Evolutionary conservation across 1,140 invertebrate species (phyloP).

Genomic region (Rhopalosiphum padi): DNA sequence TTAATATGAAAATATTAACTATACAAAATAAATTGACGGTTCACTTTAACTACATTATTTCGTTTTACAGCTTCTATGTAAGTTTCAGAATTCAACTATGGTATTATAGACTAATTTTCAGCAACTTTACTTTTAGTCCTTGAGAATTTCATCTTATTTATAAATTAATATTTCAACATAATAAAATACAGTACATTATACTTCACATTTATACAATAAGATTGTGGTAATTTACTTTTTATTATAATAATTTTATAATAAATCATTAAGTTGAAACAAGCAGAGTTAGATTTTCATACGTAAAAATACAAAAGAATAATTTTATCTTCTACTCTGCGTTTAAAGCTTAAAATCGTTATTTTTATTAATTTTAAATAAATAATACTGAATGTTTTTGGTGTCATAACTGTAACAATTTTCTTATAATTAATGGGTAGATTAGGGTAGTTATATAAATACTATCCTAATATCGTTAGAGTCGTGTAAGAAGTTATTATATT

Average conservation of each 20-base stretch:
- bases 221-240: not conserved
- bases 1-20: too few species aligned
- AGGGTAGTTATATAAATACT: not conserved
- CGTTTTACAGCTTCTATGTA: not conserved
- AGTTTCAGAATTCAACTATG: not conserved
- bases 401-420: not conserved
- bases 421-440: not conserved
- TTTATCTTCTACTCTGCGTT: not conserved
- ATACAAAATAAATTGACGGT: too few species aligned
- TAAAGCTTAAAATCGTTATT: not conserved
- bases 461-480: not conserved
- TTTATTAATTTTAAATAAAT: not conserved
- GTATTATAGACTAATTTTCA: not conserved
- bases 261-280: not conserved
- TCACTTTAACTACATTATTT: too few species aligned
- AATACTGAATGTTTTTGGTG: not conserved
- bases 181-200: not conserved
- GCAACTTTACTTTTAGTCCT: not conserved
- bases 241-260: not conserved
- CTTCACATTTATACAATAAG: not conserved
- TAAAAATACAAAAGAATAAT: not conserved
- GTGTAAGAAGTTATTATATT: not conserved
- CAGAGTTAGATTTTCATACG: not conserved
- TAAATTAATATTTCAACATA: not conserved
- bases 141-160: not conserved